Conservation (phyloP, 2,888 invertebrate genomes). For the Cosmorhoe ocellata region DNA sequence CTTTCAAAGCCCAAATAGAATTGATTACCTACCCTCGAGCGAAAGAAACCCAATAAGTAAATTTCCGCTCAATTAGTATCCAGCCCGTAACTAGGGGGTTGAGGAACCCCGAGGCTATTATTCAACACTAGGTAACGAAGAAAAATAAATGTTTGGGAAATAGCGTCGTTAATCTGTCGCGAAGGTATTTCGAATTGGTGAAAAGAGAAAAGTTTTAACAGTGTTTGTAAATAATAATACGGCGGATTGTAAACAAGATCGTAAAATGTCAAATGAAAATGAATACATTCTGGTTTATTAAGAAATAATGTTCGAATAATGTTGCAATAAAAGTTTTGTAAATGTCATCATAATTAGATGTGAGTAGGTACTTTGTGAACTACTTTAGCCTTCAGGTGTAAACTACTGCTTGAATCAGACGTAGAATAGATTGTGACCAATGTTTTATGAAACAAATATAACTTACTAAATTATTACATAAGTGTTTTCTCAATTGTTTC, state of each 20-base stretch:
- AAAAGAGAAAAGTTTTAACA: constrained; percentile 41
- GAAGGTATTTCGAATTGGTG: constrained; percentile 43
- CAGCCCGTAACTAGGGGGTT: constrained; percentile 30
- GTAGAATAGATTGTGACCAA: too few species aligned
- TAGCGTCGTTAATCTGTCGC: constrained; percentile 43
- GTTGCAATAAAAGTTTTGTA: constrained; percentile 17
- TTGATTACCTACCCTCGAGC: constrained; percentile 27
- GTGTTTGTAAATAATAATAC: constrained; percentile 52
- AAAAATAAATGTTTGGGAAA: constrained; percentile 36
- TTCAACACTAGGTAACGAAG: constrained; percentile 52
- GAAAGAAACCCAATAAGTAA: constrained; percentile 51
- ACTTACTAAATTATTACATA: too few species aligned
- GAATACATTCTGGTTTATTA: constrained; percentile 29
- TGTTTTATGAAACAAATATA: too few species aligned
- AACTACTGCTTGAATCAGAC: too few species aligned
- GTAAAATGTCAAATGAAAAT: constrained; percentile 38
- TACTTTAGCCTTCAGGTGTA: not conserved
- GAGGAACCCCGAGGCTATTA: constrained; percentile 48
- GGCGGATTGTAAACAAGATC: constrained; percentile 44
- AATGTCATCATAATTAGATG: constrained; percentile 6
- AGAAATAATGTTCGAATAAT: constrained; percentile 26
- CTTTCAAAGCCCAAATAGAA: not conserved
- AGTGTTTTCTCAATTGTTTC: too few species aligned
- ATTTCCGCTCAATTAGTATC: constrained; percentile 53
- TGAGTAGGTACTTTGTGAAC: not conserved